Base-by-base conservation (phyloP, 1,140 invertebrate genomes). In the Lordiphosa mommai region DNA sequence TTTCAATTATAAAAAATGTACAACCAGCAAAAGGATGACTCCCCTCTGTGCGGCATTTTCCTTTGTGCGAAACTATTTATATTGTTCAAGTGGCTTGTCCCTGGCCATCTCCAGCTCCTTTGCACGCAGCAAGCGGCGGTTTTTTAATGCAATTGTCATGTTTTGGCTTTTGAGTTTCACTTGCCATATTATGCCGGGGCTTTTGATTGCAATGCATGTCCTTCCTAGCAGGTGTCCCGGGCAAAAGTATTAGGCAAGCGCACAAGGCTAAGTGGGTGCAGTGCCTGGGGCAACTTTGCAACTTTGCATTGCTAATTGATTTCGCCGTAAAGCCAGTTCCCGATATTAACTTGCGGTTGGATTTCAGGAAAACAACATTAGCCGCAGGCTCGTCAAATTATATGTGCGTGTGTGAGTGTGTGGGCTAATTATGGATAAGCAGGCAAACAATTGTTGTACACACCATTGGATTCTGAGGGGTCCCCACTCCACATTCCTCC, bases 141-240 rank as follows among this genome's bases (percentile, higher is more conserved):
- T 44, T 44, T n/a, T 37, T 66, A 66, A 66, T 66, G 63, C 63
- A 66, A 57, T 66, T 44, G 27, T 50, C 16, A 38, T 66, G 63
- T 66, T 61, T 43, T 29, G 40, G 40, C 20, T 47, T 37, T 48
- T 61, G 37, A 36, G 41, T 43, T 46, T 23, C 27, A 43, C 12
- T 13, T 47, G 20, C 34, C n/a, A n/a, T 23, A 46, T 8, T 36
- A 33, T 23, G 27, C 41, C 29, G 61, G 61, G 58, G 58, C 58
- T 27, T 53, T 20, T 13, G 30, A 32, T 36, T 43, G 17, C 13
- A 33, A 36, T 10, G 8, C 2, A 13, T 36, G 58, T 36, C 59
- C 47, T 63, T 16, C 17, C 13, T 33, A 13, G 48, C 20, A 41
- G 48, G 48, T 49, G 46, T 49, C 46, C 30, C 41, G 30, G 40